phyloP scores from a whole-genome alignment of 2,888 invertebrate genomes.

The Tetranychus truncatus region DNA sequence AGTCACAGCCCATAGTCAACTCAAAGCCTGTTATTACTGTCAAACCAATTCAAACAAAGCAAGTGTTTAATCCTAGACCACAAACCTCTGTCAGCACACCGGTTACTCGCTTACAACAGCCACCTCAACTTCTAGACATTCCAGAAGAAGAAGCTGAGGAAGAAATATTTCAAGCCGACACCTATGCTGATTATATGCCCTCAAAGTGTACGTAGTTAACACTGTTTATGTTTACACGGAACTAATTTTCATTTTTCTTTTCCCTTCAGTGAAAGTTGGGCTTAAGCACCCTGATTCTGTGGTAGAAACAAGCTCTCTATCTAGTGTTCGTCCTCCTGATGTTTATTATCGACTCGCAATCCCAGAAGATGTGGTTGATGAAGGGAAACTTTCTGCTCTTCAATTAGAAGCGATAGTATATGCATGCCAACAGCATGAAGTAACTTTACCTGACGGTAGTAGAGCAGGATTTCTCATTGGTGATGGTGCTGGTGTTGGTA shows the following conservation, averaged over 20 bases:
- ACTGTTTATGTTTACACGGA: neutral
- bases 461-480: constrained; percentile 91
- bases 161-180: constrained; percentile 92
- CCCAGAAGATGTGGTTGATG: constrained; percentile 63
- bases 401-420: constrained; percentile 95
- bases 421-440: constrained; percentile 84
- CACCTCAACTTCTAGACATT: neutral
- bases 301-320: constrained; percentile 91
- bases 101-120: neutral
- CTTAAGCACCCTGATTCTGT: constrained; percentile 94
- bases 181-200: constrained; percentile 95
- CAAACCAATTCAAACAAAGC: too few relatives aligned
- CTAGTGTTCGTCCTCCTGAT: constrained; percentile 83
- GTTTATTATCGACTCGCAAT: constrained; percentile 52
- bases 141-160: constrained; percentile 62
- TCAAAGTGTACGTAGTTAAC: constrained; percentile 48
- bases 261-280: constrained; percentile 51
- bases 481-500: constrained; percentile 94
- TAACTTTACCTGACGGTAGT: constrained; percentile 65
- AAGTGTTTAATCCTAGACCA: too few relatives aligned
- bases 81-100: neutral
- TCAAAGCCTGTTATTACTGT: too few relatives aligned
- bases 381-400: constrained; percentile 73
- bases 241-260: neutral
- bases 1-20: too few relatives aligned